Percentiles rank a stretch among this genome's conserved stretches.
Conservation (phyloP, 2,888 invertebrate genomes). For the Ommatoiulus sabulosus region DNA sequence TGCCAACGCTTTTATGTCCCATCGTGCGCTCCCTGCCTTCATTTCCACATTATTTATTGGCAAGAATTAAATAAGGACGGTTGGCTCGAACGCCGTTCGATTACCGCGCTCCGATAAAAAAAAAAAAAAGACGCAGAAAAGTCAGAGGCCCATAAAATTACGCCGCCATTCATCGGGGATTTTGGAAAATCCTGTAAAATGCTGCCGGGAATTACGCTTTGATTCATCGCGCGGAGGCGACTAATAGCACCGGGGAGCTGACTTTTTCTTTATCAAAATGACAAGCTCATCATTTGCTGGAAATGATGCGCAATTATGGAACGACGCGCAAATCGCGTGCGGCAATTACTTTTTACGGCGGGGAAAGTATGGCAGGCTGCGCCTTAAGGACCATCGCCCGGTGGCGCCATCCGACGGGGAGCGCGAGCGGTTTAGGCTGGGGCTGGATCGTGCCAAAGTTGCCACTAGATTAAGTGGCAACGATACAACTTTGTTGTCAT, state of each 20-base stretch:
- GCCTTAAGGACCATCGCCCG: not conserved
- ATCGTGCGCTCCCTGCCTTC: not conserved
- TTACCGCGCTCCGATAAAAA: not conserved
- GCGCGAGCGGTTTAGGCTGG: not conserved
- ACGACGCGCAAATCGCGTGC: not conserved
- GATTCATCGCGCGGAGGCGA: not conserved
- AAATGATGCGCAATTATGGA: not conserved
- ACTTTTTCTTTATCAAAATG: not conserved
- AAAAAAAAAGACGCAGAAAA: not conserved
- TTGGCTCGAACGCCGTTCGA: not conserved
- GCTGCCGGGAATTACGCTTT: not conserved
- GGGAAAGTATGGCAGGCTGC: not conserved
- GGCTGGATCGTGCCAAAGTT: too few species aligned
- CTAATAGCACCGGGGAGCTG: not conserved
- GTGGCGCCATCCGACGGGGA: not conserved
- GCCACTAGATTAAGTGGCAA: too few species aligned
- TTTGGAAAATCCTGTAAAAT: slow-evolving; percentile 7
- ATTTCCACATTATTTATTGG: not conserved
- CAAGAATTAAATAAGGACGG: not conserved
- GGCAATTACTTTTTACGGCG: not conserved
- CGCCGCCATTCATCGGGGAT: not conserved
- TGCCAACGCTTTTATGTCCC: not conserved
- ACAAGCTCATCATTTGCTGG: not conserved
- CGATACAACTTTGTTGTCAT: too few species aligned
- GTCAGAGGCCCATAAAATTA: not conserved